phyloP scores from a whole-genome alignment of 92 coral and sea anemone species.

The Blastomussa wellsi region DNA sequence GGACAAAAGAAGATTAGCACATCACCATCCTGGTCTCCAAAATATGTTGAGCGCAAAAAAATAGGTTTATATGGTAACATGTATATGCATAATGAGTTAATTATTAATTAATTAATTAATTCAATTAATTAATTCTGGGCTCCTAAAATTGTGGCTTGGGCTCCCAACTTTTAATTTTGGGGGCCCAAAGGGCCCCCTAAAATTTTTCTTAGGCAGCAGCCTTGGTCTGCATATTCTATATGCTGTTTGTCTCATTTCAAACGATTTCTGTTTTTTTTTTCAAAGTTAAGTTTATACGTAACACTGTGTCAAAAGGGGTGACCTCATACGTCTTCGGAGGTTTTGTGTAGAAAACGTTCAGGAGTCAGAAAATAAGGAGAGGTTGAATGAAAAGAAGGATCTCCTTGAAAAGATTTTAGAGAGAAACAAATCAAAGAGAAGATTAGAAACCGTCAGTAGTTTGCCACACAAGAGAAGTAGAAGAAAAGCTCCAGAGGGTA shows the following conservation, averaged over 20 bases:
- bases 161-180: no score
- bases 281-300: neutral
- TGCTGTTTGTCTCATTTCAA: neutral
- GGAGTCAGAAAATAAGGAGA: constrained; percentile 40
- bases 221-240: neutral
- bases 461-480: constrained; percentile 16
- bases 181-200: no score
- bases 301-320: constrained; percentile 27
- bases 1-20: no score
- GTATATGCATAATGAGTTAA: no score
- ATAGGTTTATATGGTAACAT: no score
- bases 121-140: no score
- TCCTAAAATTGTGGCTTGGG: no score
- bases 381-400: constrained; percentile 33
- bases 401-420: constrained; percentile 43
- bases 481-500: constrained; percentile 20
- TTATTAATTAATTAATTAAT: no score
- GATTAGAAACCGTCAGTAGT: constrained; percentile 12
- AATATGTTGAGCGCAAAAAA: no score
- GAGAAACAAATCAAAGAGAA: constrained; percentile 50
- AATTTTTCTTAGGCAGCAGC: no score
- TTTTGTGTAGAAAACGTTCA: constrained; percentile 42
- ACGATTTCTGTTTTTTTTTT: neutral
- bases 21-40: no score
- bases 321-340: constrained; percentile 30